A percentile compares a stretch with the other conserved stretches of the same genome.
These are phyloP conservation scores for Nomada lathburiana DNA, from an alignment of 2,888 invertebrate genomes.

Conservation along the genomic window DNA sequence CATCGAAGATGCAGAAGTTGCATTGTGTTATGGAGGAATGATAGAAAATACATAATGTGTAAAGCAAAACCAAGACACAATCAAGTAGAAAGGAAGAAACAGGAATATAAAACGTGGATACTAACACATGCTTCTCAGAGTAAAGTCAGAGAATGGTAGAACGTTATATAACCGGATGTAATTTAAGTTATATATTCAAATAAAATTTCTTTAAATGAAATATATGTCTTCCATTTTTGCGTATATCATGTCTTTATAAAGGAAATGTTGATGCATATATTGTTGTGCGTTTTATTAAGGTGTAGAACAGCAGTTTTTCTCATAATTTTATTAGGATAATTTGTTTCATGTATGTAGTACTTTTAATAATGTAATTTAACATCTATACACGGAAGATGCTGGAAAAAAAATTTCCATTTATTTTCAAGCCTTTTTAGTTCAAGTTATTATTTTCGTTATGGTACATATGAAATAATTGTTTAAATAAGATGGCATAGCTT, in stretches of 20 bases:
- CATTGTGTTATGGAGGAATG: constrained; percentile 89
- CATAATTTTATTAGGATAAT: background rate
- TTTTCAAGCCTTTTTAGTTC: background rate
- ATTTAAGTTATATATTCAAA: constrained; percentile 25
- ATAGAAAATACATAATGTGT: constrained; percentile 90
- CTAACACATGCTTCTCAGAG: constrained; percentile 91
- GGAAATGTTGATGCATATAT: background rate
- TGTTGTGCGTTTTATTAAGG: background rate
- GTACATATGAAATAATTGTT: background rate
- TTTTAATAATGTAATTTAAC: constrained; percentile 1
- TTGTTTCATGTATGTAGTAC: background rate
- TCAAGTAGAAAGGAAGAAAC: constrained; percentile 90
- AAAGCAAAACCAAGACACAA: constrained; percentile 92
- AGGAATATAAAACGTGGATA: constrained; percentile 90
- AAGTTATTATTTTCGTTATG: background rate
- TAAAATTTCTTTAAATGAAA: constrained; percentile 24
- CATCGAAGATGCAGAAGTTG: constrained; percentile 92
- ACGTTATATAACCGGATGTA: background rate
- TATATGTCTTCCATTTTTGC: constrained; percentile 4
- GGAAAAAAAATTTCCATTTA: constrained; percentile 20
- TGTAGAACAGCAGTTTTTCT: too few relatives aligned
- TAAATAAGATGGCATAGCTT: constrained; percentile 4
- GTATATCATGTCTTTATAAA: background rate
- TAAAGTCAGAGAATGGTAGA: constrained; percentile 85
- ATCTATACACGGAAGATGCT: constrained; percentile 41